Conservation (phyloP, 64 coral and sea anemone genomes). For the Acropora yongei region DNA sequence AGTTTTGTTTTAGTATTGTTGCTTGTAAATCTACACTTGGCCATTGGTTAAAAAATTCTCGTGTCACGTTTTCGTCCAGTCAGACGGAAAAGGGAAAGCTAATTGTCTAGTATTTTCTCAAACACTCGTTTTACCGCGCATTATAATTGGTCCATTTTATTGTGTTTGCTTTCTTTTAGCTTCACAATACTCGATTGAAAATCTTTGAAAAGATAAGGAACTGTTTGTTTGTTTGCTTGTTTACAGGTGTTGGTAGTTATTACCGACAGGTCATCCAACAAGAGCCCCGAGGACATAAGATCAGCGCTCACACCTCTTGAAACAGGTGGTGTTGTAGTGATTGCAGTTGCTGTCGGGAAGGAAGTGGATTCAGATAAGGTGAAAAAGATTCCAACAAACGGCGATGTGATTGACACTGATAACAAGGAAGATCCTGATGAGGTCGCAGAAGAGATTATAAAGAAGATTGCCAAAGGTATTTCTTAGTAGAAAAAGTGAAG, state of each 20-base stretch:
- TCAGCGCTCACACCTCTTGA: constrained; percentile 3
- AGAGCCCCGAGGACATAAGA: constrained; percentile 41
- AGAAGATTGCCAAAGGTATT: constrained; percentile 59
- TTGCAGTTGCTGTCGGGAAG: constrained; percentile 52
- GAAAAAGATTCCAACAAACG: constrained; percentile 17
- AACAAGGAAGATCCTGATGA: constrained; percentile 17
- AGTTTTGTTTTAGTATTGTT: too few relatives aligned
- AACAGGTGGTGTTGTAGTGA: constrained; percentile 49
- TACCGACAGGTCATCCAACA: constrained; percentile 73
- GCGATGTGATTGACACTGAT: constrained; percentile 15
- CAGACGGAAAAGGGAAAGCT: too few relatives aligned
- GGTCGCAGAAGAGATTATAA: constrained; percentile 37
- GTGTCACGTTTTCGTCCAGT: too few relatives aligned
- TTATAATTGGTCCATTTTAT: too few relatives aligned
- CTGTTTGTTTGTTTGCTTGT: neutral
- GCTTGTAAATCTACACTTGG: too few relatives aligned
- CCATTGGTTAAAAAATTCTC: too few relatives aligned
- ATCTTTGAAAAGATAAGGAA: neutral
- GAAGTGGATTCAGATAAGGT: constrained; percentile 27
- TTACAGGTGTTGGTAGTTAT: constrained; percentile 75
- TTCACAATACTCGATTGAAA: neutral
- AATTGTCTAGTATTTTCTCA: too few relatives aligned
- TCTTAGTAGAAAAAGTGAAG: neutral
- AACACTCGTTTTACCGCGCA: too few relatives aligned
- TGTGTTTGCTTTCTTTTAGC: neutral